A percentile compares a stretch with the other conserved stretches of the same genome.
Conservation (phyloP, 2,113 vertebrate species). For the Nothoprocta perdicaria region DNA sequence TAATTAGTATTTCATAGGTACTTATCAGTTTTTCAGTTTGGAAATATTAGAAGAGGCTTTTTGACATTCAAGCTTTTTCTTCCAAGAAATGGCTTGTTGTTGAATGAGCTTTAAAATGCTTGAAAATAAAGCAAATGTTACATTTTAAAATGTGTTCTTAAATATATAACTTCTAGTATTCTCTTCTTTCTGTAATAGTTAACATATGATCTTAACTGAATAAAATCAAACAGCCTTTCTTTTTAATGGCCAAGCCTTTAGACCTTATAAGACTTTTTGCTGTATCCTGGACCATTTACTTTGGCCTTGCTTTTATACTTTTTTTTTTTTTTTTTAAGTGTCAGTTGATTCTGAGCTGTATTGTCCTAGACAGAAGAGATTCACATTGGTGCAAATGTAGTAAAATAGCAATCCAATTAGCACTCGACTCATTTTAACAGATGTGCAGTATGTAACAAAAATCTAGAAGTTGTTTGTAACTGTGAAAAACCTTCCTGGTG, state of each 20-base stretch:
- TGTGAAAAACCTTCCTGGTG: conserved; percentile 71
- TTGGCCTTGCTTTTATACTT: conserved; percentile 35
- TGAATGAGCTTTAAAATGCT: conserved; percentile 54
- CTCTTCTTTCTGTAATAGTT: background rate
- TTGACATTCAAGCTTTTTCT: conserved; percentile 67
- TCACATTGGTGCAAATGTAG: conserved; percentile 65
- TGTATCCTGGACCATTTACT: conserved; percentile 23
- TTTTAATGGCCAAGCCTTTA: background rate
- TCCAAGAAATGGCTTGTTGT: conserved; percentile 57
- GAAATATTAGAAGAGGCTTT: conserved; percentile 44
- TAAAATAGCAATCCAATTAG: conserved; percentile 69
- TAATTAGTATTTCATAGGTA: conserved; percentile 71
- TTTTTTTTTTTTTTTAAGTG: conserved; percentile 58
- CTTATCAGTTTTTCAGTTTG: conserved; percentile 67
- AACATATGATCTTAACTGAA: background rate
- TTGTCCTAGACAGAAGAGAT: conserved; percentile 72
- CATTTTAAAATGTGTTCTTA: background rate
- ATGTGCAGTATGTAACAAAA: conserved; percentile 76
- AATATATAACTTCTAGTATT: background rate
- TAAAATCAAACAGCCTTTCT: background rate
- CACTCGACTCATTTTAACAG: conserved; percentile 65
- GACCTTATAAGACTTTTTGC: background rate
- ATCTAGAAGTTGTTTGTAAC: conserved; percentile 73
- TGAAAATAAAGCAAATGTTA: conserved; percentile 37
- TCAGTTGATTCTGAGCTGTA: conserved; percentile 55